Base-by-base conservation (phyloP, 1,140 invertebrate species). In the Atopsyche davidsoni region DNA sequence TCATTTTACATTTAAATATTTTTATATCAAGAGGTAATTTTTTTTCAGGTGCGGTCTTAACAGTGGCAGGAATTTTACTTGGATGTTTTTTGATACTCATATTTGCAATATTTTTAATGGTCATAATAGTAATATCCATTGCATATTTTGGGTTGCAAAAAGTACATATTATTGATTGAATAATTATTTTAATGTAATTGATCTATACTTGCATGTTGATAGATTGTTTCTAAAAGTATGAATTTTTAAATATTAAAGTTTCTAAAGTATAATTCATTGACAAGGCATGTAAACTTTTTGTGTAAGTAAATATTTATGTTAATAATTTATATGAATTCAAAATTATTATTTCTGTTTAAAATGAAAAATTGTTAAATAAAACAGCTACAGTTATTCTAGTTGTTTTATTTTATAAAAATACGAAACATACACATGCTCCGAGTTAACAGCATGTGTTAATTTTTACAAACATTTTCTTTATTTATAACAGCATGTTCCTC, bases 1-100 rank as follows among this genome's bases (percentile, higher is more conserved):
- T n/a, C n/a, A n/a, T n/a, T n/a, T n/a, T n/a, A n/a, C n/a, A 28
- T 28, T 28, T 28, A n/a, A 28, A 28, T 28, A n/a, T n/a, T n/a
- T n/a, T n/a, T n/a, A n/a, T n/a, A n/a, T n/a, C n/a, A n/a, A n/a
- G n/a, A 6, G 6, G 4, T 7, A 38, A 13, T 13, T 38, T 4
- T 49, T 28, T 49, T 49, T 39, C 45, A 55, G 52, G 52, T 16
- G 38, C 52, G 24, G 43, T 55, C 18, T 18, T 55, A 11, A 25
- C 23, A 11, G 23, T 42, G 34, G 52, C 40, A 24, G 34, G 36
- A 10, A 39, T 55, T 9, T n/a, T 55, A n/a, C 16, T 55, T 3
- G 44, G 22, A 39, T 34, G 46, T 2, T 44, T 55, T 21, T 18
- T 55, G 1, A 10, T 50, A 21, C 28, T 44, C 16, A 28, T 48